These are phyloP conservation scores for Neopelma chrysocephalum DNA, from an alignment of 2,797 vertebrate genomes.

Conservation along the genomic window DNA sequence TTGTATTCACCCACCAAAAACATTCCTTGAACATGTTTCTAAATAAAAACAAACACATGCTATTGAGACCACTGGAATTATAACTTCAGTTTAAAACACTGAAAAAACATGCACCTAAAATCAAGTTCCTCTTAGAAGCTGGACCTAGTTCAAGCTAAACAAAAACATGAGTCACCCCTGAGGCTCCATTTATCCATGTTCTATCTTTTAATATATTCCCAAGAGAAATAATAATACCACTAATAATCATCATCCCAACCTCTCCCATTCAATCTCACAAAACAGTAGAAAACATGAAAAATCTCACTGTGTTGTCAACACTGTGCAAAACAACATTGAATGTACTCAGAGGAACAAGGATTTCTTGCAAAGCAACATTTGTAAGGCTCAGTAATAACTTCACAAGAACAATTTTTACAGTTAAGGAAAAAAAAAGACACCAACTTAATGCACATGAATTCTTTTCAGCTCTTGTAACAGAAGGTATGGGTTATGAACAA, in stretches of 20 bases:
- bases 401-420: not conserved
- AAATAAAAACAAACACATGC: slow-evolving; percentile 52
- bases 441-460: not conserved
- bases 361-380: not conserved
- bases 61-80: not conserved
- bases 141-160: slow-evolving; percentile 53
- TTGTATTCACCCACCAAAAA: slow-evolving; percentile 20
- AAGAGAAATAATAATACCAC: slow-evolving; percentile 17
- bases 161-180: slow-evolving; percentile 45
- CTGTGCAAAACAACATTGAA: not conserved
- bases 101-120: slow-evolving; percentile 44
- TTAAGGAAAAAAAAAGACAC: not conserved
- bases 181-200: slow-evolving; percentile 27
- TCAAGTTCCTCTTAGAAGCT: slow-evolving; percentile 9
- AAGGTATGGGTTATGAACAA: not conserved
- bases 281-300: slow-evolving; percentile 19
- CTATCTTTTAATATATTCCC: slow-evolving; percentile 38
- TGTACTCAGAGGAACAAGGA: not conserved
- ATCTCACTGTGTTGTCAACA: not conserved
- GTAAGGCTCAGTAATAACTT: not conserved
- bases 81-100: not conserved
- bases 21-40: slow-evolving; percentile 2
- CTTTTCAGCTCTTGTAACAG: not conserved
- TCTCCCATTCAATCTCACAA: not conserved
- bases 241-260: not conserved